Evolutionary conservation across 2,113 vertebrate species (phyloP), one percentile per base, ranked within the genome.

Genomic region (Phocoena sinus): DNA sequence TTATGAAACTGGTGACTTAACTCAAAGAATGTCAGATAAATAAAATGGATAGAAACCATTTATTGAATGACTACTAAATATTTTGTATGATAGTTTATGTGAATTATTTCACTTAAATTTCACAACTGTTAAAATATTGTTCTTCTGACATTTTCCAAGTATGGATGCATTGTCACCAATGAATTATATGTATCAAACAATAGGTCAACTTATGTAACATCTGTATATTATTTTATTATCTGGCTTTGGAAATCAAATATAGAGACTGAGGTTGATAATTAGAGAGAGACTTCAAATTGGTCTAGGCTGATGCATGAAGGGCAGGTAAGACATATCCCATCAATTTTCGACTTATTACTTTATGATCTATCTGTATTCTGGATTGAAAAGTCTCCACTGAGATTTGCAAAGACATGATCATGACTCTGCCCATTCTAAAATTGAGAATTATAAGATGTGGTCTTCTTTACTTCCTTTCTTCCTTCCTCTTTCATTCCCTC

Each of bases 71-170:
- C 21, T 47, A 60, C 12, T 60, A 0, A 44, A 21, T 89, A 25
- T n/a, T 82, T 91, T 94, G 5, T n/a, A 87, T 93, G 4, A 47
- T 63, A 87, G 17, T 36, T 70, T 36, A 38, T 70, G 0, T 89
- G 38, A 73, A 60, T 89, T 62, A 89, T 50, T 95, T 95, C 53
- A 85, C n/a, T 87, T 83, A 79, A 41, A 74, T 77, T 76, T 94
- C 12, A 80, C 26, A 93, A 41, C 12, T 20, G 1, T 21, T 77
- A 62, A 65, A 65, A 15, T 70, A 31, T 28, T n/a, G 21, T 77
- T 68, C 71, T 96, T 70, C 10, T 80, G 10, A 56, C 11, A 58
- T 68, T 94, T 94, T 88, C 11, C 0, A 41, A 36, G 18, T 76
- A 80, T 2, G 31, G 18, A 28, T 15, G 7, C 20, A 77, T 41